A percentile compares a stretch with the other conserved stretches of the same genome.
Evolutionary conservation across 2,113 vertebrate genomes (phyloP).

Genomic region (Globicephala melas): DNA sequence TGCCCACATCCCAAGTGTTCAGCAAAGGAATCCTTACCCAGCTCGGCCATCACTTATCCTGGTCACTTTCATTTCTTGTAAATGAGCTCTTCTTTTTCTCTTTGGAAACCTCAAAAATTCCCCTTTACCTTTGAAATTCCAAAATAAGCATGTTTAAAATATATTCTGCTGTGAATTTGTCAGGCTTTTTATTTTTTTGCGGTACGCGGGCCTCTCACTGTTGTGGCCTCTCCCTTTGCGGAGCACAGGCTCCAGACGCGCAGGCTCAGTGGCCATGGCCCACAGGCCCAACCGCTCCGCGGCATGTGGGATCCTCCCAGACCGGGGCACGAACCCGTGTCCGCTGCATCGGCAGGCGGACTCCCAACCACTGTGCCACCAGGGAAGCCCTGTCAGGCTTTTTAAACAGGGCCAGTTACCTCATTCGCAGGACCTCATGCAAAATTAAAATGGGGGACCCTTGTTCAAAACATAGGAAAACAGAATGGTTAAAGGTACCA

Average conservation of each 20-base stretch:
- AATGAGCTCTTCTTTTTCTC: neutral
- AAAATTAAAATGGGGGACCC: fast-evolving
- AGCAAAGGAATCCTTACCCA: fast-evolving
- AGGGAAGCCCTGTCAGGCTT: neutral
- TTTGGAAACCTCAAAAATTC: neutral
- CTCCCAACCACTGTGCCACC: no score
- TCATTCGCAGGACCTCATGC: fast-evolving
- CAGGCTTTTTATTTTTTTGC: neutral
- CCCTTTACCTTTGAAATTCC: neutral
- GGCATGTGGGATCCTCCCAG: no score
- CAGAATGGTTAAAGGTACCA: fast-evolving
- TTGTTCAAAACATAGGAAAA: neutral
- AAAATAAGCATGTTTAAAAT: neutral
- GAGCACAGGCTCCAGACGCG: no score
- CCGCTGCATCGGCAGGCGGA: no score
- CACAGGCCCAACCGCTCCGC: no score
- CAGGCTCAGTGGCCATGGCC: no score
- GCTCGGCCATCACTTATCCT: fast-evolving
- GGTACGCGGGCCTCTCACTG: no score
- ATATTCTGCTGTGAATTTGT: neutral
- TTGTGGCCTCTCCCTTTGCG: no score
- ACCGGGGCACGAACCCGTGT: no score
- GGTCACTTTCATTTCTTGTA: neutral
- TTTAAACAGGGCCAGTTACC: neutral
- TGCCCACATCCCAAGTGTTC: fast-evolving